Evolutionary conservation across 2,888 invertebrate species (phyloP).

Genomic region (Drymonia ruficornis): DNA sequence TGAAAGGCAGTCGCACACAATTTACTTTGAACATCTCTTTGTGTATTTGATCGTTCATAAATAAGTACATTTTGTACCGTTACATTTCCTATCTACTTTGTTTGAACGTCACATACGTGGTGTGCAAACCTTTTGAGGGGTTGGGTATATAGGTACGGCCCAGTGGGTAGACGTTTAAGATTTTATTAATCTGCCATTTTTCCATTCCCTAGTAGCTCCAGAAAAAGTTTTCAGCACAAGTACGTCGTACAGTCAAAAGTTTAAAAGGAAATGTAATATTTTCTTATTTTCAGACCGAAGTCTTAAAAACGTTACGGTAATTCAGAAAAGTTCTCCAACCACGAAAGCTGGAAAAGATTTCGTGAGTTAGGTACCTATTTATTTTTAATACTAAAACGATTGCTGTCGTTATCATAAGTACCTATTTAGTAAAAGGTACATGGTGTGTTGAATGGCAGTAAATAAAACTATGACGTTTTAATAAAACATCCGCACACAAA

Average conservation of each 20-base stretch:
- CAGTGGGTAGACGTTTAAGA: background rate
- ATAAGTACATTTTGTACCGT: constrained; percentile 20
- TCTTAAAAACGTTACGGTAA: constrained; percentile 31
- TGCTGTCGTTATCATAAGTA: too few species aligned
- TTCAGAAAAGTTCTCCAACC: constrained; percentile 27
- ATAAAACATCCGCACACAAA: background rate
- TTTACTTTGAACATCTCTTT: constrained; percentile 39
- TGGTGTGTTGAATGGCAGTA: too few species aligned
- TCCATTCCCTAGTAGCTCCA: background rate
- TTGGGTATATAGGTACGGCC: background rate
- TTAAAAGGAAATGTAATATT: constrained; percentile 30
- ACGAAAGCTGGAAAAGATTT: constrained; percentile 19
- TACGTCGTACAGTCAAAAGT: constrained; percentile 24
- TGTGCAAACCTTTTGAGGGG: background rate
- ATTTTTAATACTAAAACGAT: too few species aligned
- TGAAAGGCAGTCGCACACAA: constrained; percentile 34
- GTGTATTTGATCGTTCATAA: constrained; percentile 32
- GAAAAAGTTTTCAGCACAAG: constrained; percentile 22
- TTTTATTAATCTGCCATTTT: background rate
- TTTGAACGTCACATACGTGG: constrained; percentile 1
- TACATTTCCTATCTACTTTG: constrained; percentile 7
- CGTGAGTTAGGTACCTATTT: background rate
- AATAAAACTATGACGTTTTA: too few species aligned
- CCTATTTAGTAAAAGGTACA: too few species aligned
- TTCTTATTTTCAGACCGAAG: constrained; percentile 32